A percentile compares a stretch with the other conserved stretches of the same genome.
phyloP scores from a whole-genome alignment of 2,113 vertebrate genomes.

The Thermophis baileyi region DNA sequence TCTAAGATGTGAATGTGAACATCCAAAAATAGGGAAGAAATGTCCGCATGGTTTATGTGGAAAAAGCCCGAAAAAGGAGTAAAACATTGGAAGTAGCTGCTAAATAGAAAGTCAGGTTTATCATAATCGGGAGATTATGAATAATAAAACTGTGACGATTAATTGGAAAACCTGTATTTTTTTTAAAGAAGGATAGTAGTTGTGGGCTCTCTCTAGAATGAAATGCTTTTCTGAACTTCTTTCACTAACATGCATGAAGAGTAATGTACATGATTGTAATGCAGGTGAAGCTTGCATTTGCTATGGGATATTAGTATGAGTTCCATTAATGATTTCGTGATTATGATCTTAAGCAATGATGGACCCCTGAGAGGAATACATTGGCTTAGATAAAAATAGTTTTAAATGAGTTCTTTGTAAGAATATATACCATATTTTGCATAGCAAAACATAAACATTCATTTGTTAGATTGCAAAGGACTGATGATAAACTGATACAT shows the following conservation, averaged over 20 bases:
- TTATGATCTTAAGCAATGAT: neutral
- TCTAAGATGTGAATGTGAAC: neutral
- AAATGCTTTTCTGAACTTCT: neutral
- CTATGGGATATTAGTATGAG: neutral
- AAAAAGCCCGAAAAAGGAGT: neutral
- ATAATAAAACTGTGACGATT: neutral
- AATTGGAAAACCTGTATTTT: neutral
- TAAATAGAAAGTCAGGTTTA: neutral
- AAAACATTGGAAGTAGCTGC: neutral
- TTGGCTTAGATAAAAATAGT: neutral
- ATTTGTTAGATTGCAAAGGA: slow-evolving; percentile 51
- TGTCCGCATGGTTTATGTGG: neutral
- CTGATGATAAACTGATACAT: slow-evolving; percentile 30
- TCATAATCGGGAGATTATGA: neutral
- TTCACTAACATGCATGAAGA: neutral
- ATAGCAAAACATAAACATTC: slow-evolving; percentile 52
- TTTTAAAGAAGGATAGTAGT: neutral
- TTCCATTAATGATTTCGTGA: neutral
- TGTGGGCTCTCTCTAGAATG: neutral
- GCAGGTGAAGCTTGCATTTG: neutral
- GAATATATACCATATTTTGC: slow-evolving; percentile 41
- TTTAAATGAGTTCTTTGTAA: slow-evolving; percentile 39
- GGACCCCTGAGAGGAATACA: neutral
- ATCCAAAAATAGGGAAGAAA: neutral
- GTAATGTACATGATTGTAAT: neutral